A percentile compares a stretch with the other conserved stretches of the same genome.
These are phyloP conservation scores for Cynopterus sphinx DNA, from an alignment of 2,797 vertebrate genomes.

Conservation along the genomic window DNA sequence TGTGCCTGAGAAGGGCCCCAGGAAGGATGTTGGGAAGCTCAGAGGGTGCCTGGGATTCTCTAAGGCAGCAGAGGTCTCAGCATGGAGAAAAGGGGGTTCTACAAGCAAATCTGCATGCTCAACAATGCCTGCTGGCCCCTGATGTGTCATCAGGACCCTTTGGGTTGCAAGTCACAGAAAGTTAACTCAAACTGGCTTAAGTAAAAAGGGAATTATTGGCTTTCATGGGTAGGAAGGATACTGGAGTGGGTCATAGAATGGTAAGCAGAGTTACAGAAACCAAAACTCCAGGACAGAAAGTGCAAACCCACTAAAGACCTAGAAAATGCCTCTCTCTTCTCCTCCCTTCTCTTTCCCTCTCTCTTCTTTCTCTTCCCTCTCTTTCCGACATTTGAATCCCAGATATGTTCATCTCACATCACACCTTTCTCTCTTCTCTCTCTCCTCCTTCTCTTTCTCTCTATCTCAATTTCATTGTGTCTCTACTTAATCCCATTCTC, in stretches of 20 bases:
- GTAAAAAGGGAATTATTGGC: background rate
- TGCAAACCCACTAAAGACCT: background rate
- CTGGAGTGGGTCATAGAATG: background rate
- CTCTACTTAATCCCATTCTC: slow-evolving; percentile 54
- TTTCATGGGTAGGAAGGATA: background rate
- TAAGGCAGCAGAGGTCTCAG: background rate
- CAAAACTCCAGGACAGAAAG: background rate
- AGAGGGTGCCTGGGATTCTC: background rate
- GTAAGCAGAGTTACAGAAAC: slow-evolving; percentile 16
- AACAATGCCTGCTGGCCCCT: background rate
- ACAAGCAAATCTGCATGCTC: background rate
- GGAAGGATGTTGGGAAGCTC: background rate
- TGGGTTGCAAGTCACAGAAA: background rate
- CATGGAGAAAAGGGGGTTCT: background rate
- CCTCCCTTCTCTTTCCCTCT: background rate
- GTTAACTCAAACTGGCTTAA: background rate
- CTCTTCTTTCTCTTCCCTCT: background rate
- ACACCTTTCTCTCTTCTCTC: background rate
- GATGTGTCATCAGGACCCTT: background rate
- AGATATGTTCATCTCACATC: background rate
- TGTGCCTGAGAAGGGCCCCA: background rate
- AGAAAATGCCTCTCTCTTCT: background rate
- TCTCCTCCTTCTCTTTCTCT: background rate
- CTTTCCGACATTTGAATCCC: background rate
- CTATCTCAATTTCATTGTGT: background rate